Percentiles rank a stretch among this genome's conserved stretches.
phyloP scores from a whole-genome alignment of 2,113 vertebrate genomes.

The western clawed frog (Xenopus tropicalis) region DNA sequence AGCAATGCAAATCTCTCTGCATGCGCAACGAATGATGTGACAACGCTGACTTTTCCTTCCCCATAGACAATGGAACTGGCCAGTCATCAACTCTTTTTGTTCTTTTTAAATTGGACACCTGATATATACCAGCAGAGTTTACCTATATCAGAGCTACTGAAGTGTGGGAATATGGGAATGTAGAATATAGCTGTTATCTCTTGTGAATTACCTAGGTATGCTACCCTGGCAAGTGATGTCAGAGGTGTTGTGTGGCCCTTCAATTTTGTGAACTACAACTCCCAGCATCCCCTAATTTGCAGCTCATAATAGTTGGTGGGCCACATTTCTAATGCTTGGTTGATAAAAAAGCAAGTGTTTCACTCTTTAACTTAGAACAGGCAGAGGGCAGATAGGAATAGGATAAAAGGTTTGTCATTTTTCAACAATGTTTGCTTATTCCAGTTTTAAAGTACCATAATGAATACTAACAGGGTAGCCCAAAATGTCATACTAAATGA shows the following conservation, averaged over 20 bases:
- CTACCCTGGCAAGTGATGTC: neutral
- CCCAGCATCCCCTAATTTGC: too few species aligned
- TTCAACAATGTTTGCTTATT: too few species aligned
- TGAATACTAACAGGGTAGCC: too few species aligned
- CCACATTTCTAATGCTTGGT: too few species aligned
- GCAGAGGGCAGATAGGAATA: too few species aligned
- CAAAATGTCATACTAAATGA: too few species aligned
- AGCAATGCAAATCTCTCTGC: conserved; percentile 13
- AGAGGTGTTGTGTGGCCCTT: neutral
- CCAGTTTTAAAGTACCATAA: too few species aligned
- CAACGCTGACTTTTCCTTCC: neutral
- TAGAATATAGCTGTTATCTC: neutral
- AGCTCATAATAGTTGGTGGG: too few species aligned
- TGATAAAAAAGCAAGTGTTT: too few species aligned
- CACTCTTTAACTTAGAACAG: too few species aligned
- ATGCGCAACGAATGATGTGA: conserved; percentile 1
- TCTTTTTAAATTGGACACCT: neutral
- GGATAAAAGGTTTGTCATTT: too few species aligned
- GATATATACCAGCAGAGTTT: conserved; percentile 35
- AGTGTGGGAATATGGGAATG: neutral
- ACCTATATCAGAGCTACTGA: neutral
- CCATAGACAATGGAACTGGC: conserved; percentile 1
- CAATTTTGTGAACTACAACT: neutral
- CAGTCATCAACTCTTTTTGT: neutral
- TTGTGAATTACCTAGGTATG: neutral